Evolutionary conservation across 2,113 vertebrate species (phyloP).

Genomic region (Ondatra zibethicus): DNA sequence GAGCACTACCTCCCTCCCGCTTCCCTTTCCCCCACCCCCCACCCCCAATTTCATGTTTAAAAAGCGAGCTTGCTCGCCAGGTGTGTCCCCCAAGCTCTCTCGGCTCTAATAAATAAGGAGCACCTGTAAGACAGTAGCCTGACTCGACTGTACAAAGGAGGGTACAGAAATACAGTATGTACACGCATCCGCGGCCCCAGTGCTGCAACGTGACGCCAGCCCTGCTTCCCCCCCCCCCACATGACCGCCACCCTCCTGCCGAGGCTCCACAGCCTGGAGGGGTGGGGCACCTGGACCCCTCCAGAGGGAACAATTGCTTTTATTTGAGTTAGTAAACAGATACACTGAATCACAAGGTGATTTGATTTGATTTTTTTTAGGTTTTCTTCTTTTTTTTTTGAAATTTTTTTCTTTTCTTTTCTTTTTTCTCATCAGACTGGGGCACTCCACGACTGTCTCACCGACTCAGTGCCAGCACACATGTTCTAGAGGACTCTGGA

Average conservation of each 20-base stretch:
- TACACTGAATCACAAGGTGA: slow-evolving; percentile 94
- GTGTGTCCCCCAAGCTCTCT: slow-evolving; percentile 88
- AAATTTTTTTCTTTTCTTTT: slow-evolving; percentile 64
- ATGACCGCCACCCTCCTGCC: slow-evolving; percentile 44
- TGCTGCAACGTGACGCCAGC: slow-evolving; percentile 61
- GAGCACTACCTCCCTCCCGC: slow-evolving; percentile 78
- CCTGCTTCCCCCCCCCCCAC: slow-evolving; percentile 5
- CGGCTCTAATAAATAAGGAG: slow-evolving; percentile 93
- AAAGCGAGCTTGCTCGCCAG: slow-evolving; percentile 89
- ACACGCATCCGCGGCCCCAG: slow-evolving; percentile 86
- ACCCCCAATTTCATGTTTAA: slow-evolving; percentile 83
- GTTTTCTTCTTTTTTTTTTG: slow-evolving; percentile 70
- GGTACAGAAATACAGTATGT: slow-evolving; percentile 92
- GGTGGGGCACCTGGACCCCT: slow-evolving; percentile 84
- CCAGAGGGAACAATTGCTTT: slow-evolving; percentile 90
- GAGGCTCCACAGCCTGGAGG: slow-evolving; percentile 82
- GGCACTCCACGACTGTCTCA: slow-evolving; percentile 89
- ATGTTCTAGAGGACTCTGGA: slow-evolving; percentile 91
- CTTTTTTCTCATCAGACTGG: slow-evolving; percentile 87
- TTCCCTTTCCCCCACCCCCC: slow-evolving; percentile 53
- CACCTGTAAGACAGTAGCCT: slow-evolving; percentile 92
- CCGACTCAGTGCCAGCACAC: slow-evolving; percentile 89
- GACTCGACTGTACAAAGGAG: slow-evolving; percentile 91
- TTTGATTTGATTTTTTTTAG: slow-evolving; percentile 76
- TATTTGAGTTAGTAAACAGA: slow-evolving; percentile 93